These are phyloP conservation scores for Drosophila pallidifrons DNA, from an alignment of 1,140 invertebrate genomes.

Conservation along the genomic window DNA sequence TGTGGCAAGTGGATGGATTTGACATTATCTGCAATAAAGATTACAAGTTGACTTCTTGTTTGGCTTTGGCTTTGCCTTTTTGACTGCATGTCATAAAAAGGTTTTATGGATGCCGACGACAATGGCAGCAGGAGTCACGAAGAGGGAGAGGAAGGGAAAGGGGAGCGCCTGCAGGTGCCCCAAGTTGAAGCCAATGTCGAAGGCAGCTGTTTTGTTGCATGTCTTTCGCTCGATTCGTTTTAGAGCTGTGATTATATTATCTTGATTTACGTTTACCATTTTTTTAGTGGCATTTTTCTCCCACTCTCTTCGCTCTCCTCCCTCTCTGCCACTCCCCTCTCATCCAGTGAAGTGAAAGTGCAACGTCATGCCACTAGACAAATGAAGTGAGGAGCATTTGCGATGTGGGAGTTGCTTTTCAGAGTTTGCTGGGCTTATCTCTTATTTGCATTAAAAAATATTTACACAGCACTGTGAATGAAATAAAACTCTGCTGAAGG, in stretches of 20 bases:
- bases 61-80: conserved; percentile 63
- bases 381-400: conserved; percentile 27
- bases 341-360: conserved; percentile 52
- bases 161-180: conserved; percentile 39
- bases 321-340: neutral
- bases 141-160: neutral
- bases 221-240: conserved; percentile 66
- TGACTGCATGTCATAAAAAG: conserved; percentile 78
- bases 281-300: conserved; percentile 18
- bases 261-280: conserved; percentile 77
- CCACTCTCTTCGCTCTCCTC: too few relatives aligned
- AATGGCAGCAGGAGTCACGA: conserved; percentile 1
- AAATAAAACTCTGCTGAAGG: conserved; percentile 5
- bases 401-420: conserved; percentile 23
- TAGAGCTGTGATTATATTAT: conserved; percentile 76
- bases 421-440: conserved; percentile 62
- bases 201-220: conserved; percentile 46
- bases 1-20: conserved; percentile 66
- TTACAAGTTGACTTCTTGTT: conserved; percentile 79
- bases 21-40: conserved; percentile 81
- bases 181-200: neutral
- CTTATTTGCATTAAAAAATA: conserved; percentile 78
- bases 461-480: conserved; percentile 70
- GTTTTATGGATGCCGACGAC: conserved; percentile 63
- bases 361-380: conserved; percentile 55